Evolutionary conservation across 2,113 vertebrate genomes (phyloP).

Genomic region (Limnothrissa miodon): DNA sequence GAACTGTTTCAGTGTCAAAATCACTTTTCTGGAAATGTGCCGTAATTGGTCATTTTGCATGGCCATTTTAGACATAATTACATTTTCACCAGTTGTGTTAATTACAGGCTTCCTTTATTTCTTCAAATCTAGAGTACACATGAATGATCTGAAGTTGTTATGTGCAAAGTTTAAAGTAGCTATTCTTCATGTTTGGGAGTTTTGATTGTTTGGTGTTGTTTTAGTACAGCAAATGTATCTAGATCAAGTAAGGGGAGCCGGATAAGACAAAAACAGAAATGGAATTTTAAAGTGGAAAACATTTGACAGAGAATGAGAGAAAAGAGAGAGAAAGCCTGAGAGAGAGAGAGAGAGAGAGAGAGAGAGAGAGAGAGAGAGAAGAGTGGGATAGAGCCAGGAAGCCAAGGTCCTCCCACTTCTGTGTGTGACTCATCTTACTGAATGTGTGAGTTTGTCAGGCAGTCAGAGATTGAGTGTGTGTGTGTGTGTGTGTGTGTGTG

Average conservation of each 20-base stretch:
- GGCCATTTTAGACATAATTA: not conserved
- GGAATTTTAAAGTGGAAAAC: not conserved
- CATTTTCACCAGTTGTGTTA: not conserved
- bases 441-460: conserved; percentile 24
- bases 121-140: not conserved
- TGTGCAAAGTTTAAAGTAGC: not conserved
- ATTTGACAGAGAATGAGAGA: not conserved
- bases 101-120: not conserved
- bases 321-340: conserved; percentile 1
- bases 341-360: conserved; percentile 12
- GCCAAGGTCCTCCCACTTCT: conserved; percentile 48
- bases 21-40: no score
- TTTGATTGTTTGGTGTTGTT: not conserved
- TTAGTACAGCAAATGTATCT: not conserved
- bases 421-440: conserved; percentile 60
- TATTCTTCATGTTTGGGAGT: not conserved
- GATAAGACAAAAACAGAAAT: not conserved
- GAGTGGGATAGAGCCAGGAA: conserved; percentile 35
- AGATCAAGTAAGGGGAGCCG: not conserved
- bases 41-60: no score
- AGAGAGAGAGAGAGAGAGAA: conserved; percentile 33
- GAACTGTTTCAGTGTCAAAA: no score
- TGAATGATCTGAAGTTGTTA: not conserved
- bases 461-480: conserved; percentile 38
- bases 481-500: conserved; percentile 30